phyloP scores from a whole-genome alignment of 2,888 invertebrate species.

The Nomada fabriciana region DNA sequence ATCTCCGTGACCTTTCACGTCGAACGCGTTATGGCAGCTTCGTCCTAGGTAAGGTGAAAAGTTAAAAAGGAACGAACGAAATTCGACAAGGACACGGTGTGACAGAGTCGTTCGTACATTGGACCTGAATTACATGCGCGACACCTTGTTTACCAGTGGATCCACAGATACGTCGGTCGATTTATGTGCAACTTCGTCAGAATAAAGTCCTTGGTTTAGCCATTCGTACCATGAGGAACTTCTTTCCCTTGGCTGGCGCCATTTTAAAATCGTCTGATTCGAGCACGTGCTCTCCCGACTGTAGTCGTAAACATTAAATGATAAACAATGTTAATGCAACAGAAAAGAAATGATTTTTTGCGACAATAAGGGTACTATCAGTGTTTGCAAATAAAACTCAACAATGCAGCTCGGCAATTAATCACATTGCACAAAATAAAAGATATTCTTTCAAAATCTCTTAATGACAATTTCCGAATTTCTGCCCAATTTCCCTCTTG shows the following conservation, averaged over 20 bases:
- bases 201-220: conserved; percentile 48
- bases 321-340: too few relatives aligned
- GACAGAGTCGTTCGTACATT: conserved; percentile 34
- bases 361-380: too few relatives aligned
- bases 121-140: conserved; percentile 33
- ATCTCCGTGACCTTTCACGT: conserved; percentile 10
- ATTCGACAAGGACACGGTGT: conserved; percentile 37
- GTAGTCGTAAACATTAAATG: too few relatives aligned
- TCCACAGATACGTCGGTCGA: not conserved
- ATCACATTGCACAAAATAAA: too few relatives aligned
- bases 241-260: conserved; percentile 28
- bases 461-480: too few relatives aligned
- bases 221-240: conserved; percentile 29
- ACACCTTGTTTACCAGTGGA: conserved; percentile 25
- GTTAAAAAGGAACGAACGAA: conserved; percentile 35
- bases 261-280: conserved; percentile 23
- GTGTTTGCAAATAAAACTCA: too few relatives aligned
- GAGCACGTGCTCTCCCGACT: not conserved
- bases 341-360: too few relatives aligned
- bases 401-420: too few relatives aligned
- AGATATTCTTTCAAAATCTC: too few relatives aligned
- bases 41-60: conserved; percentile 27
- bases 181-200: conserved; percentile 44
- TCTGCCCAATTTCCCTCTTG: too few relatives aligned
- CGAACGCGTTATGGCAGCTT: not conserved